Base-by-base conservation (phyloP, 2,797 vertebrate genomes). In the Sebastes itinus region DNA sequence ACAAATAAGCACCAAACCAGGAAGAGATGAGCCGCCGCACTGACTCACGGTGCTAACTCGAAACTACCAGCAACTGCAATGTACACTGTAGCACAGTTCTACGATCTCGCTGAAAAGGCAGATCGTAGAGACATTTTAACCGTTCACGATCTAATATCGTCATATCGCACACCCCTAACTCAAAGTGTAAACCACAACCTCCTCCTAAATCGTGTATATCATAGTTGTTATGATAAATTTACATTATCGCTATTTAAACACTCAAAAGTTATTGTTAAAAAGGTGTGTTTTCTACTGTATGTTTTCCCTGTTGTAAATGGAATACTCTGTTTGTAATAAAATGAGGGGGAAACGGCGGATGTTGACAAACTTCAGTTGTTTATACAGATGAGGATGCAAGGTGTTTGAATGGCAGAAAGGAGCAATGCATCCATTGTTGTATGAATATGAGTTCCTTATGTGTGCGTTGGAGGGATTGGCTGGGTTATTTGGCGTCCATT, bases 241-340 rank as follows among this genome's bases (percentile, higher is more conserved):
- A 61, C 72, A 77, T 84, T 69, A 71, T 60, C 2, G n/a, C 46
- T 81, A 78, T 87, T 87, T 75, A 76, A 91, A 77, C 80, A 80
- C 77, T 85, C n/a, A 16, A 60, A 25, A 77, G 13, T 67, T 59
- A 54, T 68, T 63, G 58, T 72, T 73, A 46, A 72, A 35, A 6
- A n/a, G n/a, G 60, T 70, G 66, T 85, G 63, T 90, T 91, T 92
- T 90, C 66, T 92, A 88, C 87, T 83, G 77, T 84, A 65, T 79
- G 73, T 84, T 78, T 74, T 86, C 60, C 32, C 72, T 78, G 81
- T 89, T 88, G 81, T 42, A 82, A 86, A 85, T 78, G 55, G 59
- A 80, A 64, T 71, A 68, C 62, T 84, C 68, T 85, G 70, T 93
- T 91, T 92, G 20, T 91, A 93, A 93, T 92, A 94, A 94, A 93